Evolutionary conservation across 2,113 vertebrate species (phyloP).

Genomic region (Pelusios castaneus): DNA sequence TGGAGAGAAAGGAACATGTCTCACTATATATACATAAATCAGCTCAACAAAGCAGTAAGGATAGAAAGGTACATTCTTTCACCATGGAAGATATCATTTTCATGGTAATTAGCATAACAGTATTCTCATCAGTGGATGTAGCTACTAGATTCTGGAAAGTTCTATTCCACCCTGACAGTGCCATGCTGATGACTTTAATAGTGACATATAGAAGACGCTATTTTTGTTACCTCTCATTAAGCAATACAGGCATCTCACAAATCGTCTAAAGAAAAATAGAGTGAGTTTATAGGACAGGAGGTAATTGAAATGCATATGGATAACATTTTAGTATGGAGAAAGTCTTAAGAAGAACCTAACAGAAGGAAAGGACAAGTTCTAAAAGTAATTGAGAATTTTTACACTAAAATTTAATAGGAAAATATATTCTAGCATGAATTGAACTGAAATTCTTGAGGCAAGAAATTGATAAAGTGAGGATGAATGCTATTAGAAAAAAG

Average conservation of each 20-base stretch:
- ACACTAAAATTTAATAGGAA: background rate
- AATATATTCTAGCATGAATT: background rate
- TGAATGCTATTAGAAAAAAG: background rate
- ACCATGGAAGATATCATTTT: background rate
- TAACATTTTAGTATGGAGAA: background rate
- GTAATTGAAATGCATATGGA: background rate
- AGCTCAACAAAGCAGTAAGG: background rate
- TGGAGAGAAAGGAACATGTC: fast-evolving
- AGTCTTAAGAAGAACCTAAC: background rate
- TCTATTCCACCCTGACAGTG: background rate
- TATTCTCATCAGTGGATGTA: background rate
- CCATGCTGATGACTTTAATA: background rate
- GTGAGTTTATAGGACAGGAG: background rate
- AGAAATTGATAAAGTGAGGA: background rate
- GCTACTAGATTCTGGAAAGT: background rate
- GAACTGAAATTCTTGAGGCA: background rate
- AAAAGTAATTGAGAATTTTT: background rate
- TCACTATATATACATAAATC: background rate
- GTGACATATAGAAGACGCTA: background rate
- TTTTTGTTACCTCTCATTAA: background rate
- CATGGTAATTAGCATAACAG: background rate
- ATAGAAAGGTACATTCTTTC: background rate
- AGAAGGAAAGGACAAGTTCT: background rate
- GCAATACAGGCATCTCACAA: background rate
- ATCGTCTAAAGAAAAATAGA: background rate